A percentile compares a stretch with the other conserved stretches of the same genome.
phyloP scores from a whole-genome alignment of 2,797 vertebrate species.

The Glyptemys insculpta region DNA sequence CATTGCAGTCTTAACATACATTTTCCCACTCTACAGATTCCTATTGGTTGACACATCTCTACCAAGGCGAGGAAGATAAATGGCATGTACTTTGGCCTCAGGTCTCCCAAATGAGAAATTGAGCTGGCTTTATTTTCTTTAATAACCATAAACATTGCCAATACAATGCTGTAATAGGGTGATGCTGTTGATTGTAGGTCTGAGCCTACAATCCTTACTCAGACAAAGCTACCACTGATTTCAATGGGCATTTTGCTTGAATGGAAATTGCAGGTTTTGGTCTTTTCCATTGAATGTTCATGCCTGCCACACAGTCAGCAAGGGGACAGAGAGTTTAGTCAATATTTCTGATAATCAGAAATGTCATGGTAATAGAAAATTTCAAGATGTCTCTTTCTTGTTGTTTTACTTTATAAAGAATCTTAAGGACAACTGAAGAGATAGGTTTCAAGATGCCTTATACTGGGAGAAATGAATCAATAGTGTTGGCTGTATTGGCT shows the following conservation, averaged over 20 bases:
- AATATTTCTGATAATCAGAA: background rate
- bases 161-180: background rate
- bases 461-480: conserved; percentile 69
- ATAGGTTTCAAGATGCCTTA: conserved; percentile 86
- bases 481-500: conserved; percentile 81
- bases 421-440: conserved; percentile 85
- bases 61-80: background rate
- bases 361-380: background rate
- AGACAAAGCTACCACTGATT: background rate
- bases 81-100: background rate
- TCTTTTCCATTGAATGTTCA: background rate
- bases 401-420: conserved; percentile 77
- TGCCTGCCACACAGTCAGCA: background rate
- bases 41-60: background rate
- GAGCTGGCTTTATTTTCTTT: background rate
- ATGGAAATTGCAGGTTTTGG: background rate
- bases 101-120: background rate
- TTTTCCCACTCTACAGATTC: background rate
- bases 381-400: background rate
- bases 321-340: background rate
- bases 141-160: background rate
- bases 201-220: background rate
- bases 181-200: background rate
- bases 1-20: background rate
- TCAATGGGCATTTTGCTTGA: background rate